These are phyloP conservation scores for Lasioglossum marginatum DNA, from an alignment of 2,888 invertebrate species.

Conservation along the genomic window DNA sequence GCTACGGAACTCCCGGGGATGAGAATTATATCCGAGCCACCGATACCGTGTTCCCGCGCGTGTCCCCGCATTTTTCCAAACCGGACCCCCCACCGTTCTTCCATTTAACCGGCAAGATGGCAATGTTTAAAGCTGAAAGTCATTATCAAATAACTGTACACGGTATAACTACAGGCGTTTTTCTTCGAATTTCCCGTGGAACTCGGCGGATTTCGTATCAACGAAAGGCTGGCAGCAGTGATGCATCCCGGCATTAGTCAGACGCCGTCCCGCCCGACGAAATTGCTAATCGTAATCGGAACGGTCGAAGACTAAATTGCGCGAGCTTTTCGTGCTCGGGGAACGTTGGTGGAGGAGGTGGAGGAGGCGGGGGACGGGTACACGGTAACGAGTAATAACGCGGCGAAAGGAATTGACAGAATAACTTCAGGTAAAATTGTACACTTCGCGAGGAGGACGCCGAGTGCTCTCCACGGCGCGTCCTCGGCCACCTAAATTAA, in stretches of 20 bases:
- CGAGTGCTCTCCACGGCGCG: not conserved
- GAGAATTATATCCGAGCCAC: slow-evolving; percentile 40
- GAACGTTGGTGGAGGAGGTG: not conserved
- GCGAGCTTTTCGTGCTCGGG: slow-evolving; percentile 4
- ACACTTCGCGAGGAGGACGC: not conserved
- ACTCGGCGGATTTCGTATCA: not conserved
- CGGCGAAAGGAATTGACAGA: not conserved
- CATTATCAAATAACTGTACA: not conserved
- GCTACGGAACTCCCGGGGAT: slow-evolving; percentile 27
- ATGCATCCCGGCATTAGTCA: not conserved
- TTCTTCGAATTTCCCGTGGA: not conserved
- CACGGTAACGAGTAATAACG: not conserved
- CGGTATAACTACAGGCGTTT: not conserved
- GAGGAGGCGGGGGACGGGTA: not conserved
- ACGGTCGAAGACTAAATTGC: slow-evolving; percentile 5
- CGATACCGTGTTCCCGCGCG: slow-evolving; percentile 25
- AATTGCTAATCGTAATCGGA: slow-evolving; percentile 10
- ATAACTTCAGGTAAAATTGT: not conserved
- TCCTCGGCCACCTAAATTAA: slow-evolving; percentile 30
- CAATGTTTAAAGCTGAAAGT: too few relatives aligned
- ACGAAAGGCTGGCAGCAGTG: not conserved
- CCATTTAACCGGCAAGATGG: not conserved
- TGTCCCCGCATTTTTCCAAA: not conserved
- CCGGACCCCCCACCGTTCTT: too few relatives aligned
- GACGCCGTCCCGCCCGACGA: not conserved